Evolutionary conservation across 1,140 invertebrate species (phyloP), one percentile per base, ranked within the genome.

Genomic region (Octopus sinensis): DNA sequence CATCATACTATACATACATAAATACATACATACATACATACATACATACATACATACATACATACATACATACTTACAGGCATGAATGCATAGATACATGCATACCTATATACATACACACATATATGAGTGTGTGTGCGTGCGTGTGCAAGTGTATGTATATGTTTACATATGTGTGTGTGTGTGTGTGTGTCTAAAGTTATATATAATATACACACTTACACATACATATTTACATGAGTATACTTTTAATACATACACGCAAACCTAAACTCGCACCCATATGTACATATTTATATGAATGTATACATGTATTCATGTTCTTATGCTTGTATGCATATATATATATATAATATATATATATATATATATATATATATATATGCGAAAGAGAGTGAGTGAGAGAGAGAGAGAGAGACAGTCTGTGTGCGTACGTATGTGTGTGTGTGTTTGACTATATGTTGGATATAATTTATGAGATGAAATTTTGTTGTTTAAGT

Each of bases 341-440:
- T 71, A 71, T 71, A 71, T 71, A 71, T 71, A 71, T 23, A 71
- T 13, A n/a, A 71, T 71, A 71, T 23, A 71, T 71, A 71, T 23
- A 7, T 13, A 71, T 13, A 10, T 71, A 71, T 71, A 71, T 10
- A 71, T 71, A 7, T 10, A 23, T 17, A 71, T 23, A 71, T 23
- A 71, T 23, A 12, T 13, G 6, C n/a, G n/a, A n/a, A n/a, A n/a
- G n/a, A n/a, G n/a, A n/a, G n/a, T n/a, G n/a, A n/a, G n/a, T n/a
- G n/a, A n/a, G n/a, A n/a, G 30, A 43, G 30, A 43, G 30, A 43
- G 30, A 43, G 30, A 43, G 30, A 43, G 30, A 43, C 0, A 43
- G 30, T 43, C 30, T 43, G 30, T 43, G 30, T 43, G 30, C 30
- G 30, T 2, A 43, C 30, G 30, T 43, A 43, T 43, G 30, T 43